These are phyloP conservation scores for Plagiodera versicolora DNA, from an alignment of 2,888 invertebrate species.

Conservation along the genomic window DNA sequence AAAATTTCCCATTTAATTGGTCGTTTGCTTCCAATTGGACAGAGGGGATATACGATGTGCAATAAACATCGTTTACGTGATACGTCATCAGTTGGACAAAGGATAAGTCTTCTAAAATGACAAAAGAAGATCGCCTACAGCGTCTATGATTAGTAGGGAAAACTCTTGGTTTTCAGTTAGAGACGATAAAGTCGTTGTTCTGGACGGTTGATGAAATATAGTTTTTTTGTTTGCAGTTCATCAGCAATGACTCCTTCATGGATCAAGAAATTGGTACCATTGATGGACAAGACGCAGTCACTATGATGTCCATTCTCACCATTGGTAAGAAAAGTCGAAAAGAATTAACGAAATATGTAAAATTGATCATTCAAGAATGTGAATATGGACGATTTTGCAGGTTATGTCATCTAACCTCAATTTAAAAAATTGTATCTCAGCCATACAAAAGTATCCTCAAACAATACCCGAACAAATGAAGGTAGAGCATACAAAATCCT, in stretches of 20 bases:
- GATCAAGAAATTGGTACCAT: slow-evolving; percentile 58
- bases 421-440: too few species aligned
- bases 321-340: slow-evolving; percentile 69
- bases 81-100: neutral
- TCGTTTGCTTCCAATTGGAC: slow-evolving; percentile 3
- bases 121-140: too few species aligned
- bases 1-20: slow-evolving; percentile 11
- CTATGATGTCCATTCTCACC: slow-evolving; percentile 77
- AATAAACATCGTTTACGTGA: neutral
- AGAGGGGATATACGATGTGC: neutral
- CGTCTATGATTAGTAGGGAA: too few species aligned
- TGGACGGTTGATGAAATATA: too few species aligned
- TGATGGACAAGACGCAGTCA: slow-evolving; percentile 72
- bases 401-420: too few species aligned
- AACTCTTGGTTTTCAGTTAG: too few species aligned
- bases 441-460: too few species aligned
- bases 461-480: neutral
- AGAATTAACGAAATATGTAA: too few species aligned
- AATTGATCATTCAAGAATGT: too few species aligned
- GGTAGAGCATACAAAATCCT: neutral
- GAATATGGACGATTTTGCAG: too few species aligned
- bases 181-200: too few species aligned
- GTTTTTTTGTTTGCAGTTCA: too few species aligned
- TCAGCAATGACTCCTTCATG: slow-evolving; percentile 59
- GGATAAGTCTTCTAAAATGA: neutral